A percentile compares a stretch with the other conserved stretches of the same genome.
phyloP scores from a whole-genome alignment of 1,140 invertebrate species.

The Theocolax elegans region DNA sequence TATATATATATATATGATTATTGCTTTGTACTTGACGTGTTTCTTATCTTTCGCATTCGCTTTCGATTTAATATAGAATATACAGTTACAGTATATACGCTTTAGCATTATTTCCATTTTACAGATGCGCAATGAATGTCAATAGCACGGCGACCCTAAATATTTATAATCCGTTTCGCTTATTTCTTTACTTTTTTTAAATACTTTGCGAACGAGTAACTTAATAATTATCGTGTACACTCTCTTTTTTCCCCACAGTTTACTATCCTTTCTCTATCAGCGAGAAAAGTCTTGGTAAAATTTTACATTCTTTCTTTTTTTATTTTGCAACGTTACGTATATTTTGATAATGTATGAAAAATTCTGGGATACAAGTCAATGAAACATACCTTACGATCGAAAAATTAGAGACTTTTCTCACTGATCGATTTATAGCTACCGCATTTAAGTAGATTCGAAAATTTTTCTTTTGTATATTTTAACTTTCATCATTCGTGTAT shows the following conservation, averaged over 20 bases:
- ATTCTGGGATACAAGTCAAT: too few species aligned
- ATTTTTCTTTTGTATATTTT: conserved; percentile 24
- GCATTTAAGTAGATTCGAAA: conserved; percentile 14
- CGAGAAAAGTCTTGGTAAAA: conserved; percentile 29
- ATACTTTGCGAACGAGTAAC: conserved; percentile 3
- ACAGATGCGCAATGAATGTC: conserved; percentile 28
- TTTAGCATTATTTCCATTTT: conserved; percentile 15
- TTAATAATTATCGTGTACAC: conserved; percentile 5
- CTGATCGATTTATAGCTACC: conserved; percentile 24
- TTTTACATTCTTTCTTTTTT: background rate
- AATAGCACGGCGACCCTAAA: conserved; percentile 19
- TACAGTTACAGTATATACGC: conserved; percentile 23
- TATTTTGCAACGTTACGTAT: background rate
- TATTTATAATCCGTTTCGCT: background rate
- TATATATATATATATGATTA: conserved; percentile 14
- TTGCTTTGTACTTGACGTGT: conserved; percentile 40
- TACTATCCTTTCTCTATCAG: background rate
- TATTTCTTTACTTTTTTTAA: background rate
- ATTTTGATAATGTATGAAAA: background rate
- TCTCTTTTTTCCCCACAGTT: background rate
- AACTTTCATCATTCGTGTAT: conserved; percentile 27
- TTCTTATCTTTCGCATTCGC: conserved; percentile 9
- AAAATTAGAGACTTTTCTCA: conserved; percentile 27
- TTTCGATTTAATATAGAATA: conserved; percentile 24
- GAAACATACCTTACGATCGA: too few species aligned